Evolutionary conservation across 2,797 vertebrate species (phyloP).

Genomic region (Girardinus metallicus): DNA sequence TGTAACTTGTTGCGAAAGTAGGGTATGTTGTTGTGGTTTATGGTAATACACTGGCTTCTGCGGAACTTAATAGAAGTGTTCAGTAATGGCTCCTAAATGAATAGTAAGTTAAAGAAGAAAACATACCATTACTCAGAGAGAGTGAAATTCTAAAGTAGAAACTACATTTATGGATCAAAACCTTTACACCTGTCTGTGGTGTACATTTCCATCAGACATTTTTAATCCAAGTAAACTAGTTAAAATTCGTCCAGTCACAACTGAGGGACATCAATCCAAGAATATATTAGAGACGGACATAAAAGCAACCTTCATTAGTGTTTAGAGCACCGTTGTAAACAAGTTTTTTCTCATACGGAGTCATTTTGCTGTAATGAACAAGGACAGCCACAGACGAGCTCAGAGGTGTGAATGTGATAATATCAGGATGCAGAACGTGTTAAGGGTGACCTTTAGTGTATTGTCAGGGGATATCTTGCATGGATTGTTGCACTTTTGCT

Average conservation of each 20-base stretch:
- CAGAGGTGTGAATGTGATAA: not conserved
- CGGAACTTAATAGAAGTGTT: not conserved
- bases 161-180: not conserved
- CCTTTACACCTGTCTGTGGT: not conserved
- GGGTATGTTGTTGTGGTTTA: not conserved
- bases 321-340: not conserved
- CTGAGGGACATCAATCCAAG: not conserved
- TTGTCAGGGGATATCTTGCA: not conserved
- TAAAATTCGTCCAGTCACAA: not conserved
- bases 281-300: not conserved
- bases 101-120: not conserved
- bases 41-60: slow-evolving; percentile 1
- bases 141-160: not conserved
- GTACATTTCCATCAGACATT: not conserved
- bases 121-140: not conserved
- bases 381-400: too few relatives aligned
- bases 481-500: not conserved
- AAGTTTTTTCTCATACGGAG: not conserved
- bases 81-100: not conserved
- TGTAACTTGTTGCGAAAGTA: not conserved
- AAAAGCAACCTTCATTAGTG: not conserved
- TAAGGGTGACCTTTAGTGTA: not conserved
- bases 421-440: not conserved
- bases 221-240: not conserved
- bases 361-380: not conserved